These are phyloP conservation scores for Beaufortia kweichowensis DNA, from an alignment of 2,113 vertebrate genomes.

Conservation along the genomic window DNA sequence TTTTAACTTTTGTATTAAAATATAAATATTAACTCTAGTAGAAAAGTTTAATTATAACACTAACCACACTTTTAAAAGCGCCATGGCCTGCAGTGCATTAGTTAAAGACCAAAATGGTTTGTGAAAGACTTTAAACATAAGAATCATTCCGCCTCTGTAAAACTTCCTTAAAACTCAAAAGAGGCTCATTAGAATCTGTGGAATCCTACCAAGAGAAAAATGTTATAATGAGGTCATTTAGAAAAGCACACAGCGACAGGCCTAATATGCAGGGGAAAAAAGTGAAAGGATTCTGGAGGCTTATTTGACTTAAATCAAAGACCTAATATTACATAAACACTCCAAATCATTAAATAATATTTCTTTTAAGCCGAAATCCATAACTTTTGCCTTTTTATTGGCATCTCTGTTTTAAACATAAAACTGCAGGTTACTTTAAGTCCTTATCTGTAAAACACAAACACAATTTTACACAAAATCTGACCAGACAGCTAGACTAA, in stretches of 20 bases:
- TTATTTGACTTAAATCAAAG: slow-evolving; percentile 20
- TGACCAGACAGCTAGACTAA: too few species aligned
- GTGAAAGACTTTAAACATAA: slow-evolving; percentile 25
- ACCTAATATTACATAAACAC: neutral
- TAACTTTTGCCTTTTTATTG: too few species aligned
- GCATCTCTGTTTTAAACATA: too few species aligned
- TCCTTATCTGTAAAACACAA: too few species aligned
- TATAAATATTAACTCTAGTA: too few species aligned
- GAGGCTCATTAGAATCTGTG: slow-evolving; percentile 6
- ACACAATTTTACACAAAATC: too few species aligned
- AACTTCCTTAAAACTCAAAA: slow-evolving; percentile 32
- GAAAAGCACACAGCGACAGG: slow-evolving; percentile 11
- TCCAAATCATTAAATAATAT: neutral
- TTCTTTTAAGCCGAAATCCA: too few species aligned
- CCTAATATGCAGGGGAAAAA: neutral
- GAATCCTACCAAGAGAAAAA: slow-evolving; percentile 25
- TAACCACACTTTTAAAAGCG: neutral
- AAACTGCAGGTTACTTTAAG: too few species aligned
- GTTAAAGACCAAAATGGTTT: slow-evolving; percentile 22
- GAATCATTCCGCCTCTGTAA: neutral
- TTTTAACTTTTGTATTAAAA: too few species aligned
- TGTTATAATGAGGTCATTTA: slow-evolving; percentile 29
- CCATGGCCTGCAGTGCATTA: neutral
- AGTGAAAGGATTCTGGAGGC: neutral
- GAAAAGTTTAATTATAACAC: neutral